Evolutionary conservation across 92 coral and sea anemone genomes (phyloP), one percentile per base, ranked within the genome.

Genomic region (Phenganax stokvisi): DNA sequence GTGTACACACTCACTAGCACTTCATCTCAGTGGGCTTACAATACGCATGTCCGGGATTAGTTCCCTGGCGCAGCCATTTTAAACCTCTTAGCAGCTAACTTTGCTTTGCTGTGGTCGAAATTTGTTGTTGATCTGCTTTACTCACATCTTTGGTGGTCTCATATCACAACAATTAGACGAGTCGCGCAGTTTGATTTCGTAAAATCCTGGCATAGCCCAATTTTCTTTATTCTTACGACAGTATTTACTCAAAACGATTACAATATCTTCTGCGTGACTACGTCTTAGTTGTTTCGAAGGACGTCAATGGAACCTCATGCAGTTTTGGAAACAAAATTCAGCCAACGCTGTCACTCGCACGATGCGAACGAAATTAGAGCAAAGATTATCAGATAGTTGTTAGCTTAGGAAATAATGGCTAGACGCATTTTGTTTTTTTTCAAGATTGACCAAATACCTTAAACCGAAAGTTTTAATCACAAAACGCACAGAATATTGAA

Each of bases 61-160:
- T 5, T 17, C 16, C n/a, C 16, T 30, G 73, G 83, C 54, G 62
- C 25, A 67, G 25, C 15, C 4, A 65, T 51, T 8, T 51, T 79
- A 79, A 79, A 65, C 83, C 83, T 63, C 83, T 79, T 79, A 79
- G 54, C 73, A 37, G 51, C 51, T n/a, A 10, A 62, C 31, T 8
- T 64, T 57, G 60, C 81, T 56, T 76, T 76, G 81, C 37, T 76
- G 81, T 59, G 69, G 81, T 58, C 53, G 16, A 76, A 76, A 76
- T 8, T 5, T 51, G 0, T 12, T 76, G 67, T 76, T 76, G 80
- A 76, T 76, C 81, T 29, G 5, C 44, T 54, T 73, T 10, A 25
- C 31, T 9, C 47, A 16, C 83, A 65, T n/a, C 83, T 64, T 79
- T 60, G 83, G 83, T 79, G 83, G 83, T 79, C 83, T 64, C 16